phyloP scores from a whole-genome alignment of 37 sponge, comb jelly and placozoan species.

The Hexactinellida sp. region DNA sequence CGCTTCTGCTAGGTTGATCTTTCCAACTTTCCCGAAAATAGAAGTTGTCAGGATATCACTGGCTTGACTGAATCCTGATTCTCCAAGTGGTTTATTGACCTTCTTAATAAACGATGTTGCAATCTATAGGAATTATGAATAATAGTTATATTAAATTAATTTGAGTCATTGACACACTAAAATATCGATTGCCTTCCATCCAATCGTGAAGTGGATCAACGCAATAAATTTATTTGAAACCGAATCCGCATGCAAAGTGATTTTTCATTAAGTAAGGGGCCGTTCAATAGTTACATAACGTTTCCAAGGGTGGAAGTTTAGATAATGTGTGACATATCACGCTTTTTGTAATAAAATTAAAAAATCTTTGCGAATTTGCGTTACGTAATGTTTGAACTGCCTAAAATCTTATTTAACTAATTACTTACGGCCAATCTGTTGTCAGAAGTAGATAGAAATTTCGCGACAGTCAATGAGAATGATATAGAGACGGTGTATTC shows the following conservation, averaged over 20 bases:
- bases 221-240: too few species aligned
- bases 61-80: not conserved
- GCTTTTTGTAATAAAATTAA: too few species aligned
- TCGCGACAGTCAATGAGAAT: not conserved
- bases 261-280: too few species aligned
- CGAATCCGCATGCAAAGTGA: too few species aligned
- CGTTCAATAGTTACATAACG: too few species aligned
- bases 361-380: too few species aligned
- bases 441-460: not conserved
- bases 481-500: not conserved
- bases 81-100: not conserved
- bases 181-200: too few species aligned
- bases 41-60: not conserved
- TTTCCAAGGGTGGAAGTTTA: too few species aligned
- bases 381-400: too few species aligned
- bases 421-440: not conserved
- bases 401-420: not conserved
- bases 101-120: not conserved
- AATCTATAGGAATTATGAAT: not conserved
- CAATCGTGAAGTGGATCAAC: too few species aligned
- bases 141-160: not conserved
- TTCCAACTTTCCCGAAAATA: not conserved
- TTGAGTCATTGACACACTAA: too few species aligned
- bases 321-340: too few species aligned
- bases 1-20: not conserved